phyloP scores from a whole-genome alignment of 2,888 invertebrate genomes.

The Ligdia adustata region DNA sequence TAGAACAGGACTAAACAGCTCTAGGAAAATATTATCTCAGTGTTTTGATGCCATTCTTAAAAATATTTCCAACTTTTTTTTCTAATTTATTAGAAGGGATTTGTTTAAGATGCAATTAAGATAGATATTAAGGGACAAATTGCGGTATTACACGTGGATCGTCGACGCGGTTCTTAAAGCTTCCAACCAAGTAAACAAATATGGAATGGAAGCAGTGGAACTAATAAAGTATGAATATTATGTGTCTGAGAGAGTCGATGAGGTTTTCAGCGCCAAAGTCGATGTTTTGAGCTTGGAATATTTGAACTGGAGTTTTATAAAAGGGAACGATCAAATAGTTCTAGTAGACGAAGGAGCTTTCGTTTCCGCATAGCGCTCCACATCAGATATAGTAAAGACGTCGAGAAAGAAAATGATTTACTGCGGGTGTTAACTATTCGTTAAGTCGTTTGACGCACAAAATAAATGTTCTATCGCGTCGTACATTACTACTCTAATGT shows the following conservation, averaged over 20 bases:
- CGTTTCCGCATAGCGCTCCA: conserved; percentile 60
- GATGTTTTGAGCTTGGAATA: conserved; percentile 66
- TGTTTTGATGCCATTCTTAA: conserved; percentile 3
- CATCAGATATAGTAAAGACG: conserved; percentile 41
- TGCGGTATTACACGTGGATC: conserved; percentile 13
- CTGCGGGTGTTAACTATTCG: conserved; percentile 46
- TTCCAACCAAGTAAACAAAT: conserved; percentile 46
- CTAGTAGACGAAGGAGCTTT: conserved; percentile 34
- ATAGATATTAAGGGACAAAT: conserved; percentile 15
- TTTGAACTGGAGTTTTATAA: conserved; percentile 52
- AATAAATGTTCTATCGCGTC: conserved; percentile 36
- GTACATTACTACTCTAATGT: conserved; percentile 14
- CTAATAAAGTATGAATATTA: conserved; percentile 66
- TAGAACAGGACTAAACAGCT: no score
- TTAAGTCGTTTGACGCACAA: conserved; percentile 38
- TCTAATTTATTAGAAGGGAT: conserved; percentile 15
- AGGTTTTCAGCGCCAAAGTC: conserved; percentile 44
- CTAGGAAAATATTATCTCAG: not conserved
- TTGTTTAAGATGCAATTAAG: conserved; percentile 10
- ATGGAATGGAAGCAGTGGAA: conserved; percentile 45
- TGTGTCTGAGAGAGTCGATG: conserved; percentile 50
- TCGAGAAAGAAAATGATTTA: conserved; percentile 53
- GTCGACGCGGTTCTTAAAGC: conserved; percentile 13
- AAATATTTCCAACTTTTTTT: conserved; percentile 4
- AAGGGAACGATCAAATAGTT: conserved; percentile 50